Base-by-base conservation (phyloP, 2,888 invertebrate genomes). In the Philereme transversata region DNA sequence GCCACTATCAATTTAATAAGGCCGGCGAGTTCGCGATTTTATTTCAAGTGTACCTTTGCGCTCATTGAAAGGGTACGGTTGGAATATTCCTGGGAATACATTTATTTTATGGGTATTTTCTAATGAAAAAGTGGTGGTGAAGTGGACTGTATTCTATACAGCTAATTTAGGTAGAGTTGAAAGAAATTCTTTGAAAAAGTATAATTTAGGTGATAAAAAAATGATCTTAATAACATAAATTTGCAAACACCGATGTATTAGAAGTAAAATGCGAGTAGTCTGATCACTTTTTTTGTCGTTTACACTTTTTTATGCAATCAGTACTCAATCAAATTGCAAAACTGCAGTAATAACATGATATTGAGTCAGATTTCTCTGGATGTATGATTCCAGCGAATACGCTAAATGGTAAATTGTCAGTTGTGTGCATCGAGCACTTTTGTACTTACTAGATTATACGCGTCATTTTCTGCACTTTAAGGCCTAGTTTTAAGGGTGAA, bases 361-460 rank as follows among this genome's bases (percentile, higher is more conserved):
- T 84, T 83, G 78, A 76, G 74, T 79, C 75, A 86, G 86, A 87
- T 88, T 83, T 79, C 79, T 77, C 85, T 85, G 82, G 69, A 73
- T 72, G 78, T 85, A 84, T 82, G 83, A 86, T 86, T 84, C 81
- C 77, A 82, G 77, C 84, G 84, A 82, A 84, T 80, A 80, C 84
- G 83, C 81, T 88, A 89, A 91, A 90, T 88, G 82, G 87, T 81
- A 89, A 89, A 90, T 88, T 87, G 88, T 77, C 75, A 81, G 86
- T 83, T 84, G 78, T 65, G 78, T 79, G 77, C 77, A 82, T 77
- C 79, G 75, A 75, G 80, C 84, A 81, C 79, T 84, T 83, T 81
- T 84, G 75, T 75, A 48, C 38, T 54, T 50, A n/a, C n/a, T n/a
- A n/a, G 49, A 52, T 55, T 50, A 53, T 45, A 64, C 60, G 54